phyloP scores from a whole-genome alignment of 2,113 vertebrate species.

The Aix galericulata region DNA sequence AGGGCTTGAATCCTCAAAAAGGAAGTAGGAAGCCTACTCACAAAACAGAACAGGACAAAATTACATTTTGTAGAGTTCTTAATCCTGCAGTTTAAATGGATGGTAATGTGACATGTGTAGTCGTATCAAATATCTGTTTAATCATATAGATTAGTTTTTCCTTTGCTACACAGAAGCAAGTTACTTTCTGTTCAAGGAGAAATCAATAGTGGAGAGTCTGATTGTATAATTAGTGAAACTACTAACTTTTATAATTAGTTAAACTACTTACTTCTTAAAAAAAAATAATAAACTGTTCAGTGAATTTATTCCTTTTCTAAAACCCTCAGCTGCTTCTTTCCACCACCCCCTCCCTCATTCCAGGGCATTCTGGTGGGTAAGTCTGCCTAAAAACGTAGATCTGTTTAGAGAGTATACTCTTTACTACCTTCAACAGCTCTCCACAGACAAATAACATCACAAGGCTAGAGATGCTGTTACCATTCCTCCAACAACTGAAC shows the following conservation, averaged over 20 bases:
- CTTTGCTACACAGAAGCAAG: background rate
- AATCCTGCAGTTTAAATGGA: background rate
- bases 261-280: too few species aligned
- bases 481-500: background rate
- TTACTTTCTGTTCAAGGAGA: background rate
- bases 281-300: background rate
- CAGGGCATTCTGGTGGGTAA: background rate
- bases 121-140: background rate
- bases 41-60: background rate
- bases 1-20: background rate
- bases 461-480: background rate
- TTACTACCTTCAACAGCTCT: background rate
- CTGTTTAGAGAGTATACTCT: background rate
- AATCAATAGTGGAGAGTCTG: background rate
- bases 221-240: background rate
- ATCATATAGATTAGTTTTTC: background rate
- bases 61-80: background rate
- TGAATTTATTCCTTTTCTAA: background rate
- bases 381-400: background rate
- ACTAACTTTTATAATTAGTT: too few species aligned
- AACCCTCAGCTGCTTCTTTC: background rate
- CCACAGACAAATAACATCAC: background rate
- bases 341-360: background rate
- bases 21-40: background rate
- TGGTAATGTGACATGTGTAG: background rate